These are phyloP conservation scores for Drosophila bocqueti DNA, from an alignment of 1,140 invertebrate genomes.

Conservation along the genomic window DNA sequence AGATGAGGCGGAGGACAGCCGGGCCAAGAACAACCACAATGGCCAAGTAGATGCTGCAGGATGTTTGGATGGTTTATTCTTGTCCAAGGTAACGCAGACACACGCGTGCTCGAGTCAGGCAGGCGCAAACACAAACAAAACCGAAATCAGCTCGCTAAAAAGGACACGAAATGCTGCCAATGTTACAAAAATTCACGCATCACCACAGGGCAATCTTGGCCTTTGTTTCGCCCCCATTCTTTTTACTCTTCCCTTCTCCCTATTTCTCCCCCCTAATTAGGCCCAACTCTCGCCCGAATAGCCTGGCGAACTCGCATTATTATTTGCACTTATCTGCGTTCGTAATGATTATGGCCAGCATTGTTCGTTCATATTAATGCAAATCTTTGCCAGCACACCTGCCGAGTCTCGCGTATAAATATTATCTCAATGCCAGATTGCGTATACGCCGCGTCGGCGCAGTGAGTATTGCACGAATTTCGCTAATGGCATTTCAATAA, in stretches of 20 bases:
- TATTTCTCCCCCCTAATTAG: slow-evolving; percentile 50
- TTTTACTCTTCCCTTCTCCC: not conserved
- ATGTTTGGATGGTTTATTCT: slow-evolving; percentile 53
- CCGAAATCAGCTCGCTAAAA: slow-evolving; percentile 38
- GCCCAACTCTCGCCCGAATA: slow-evolving; percentile 46
- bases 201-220: slow-evolving; percentile 40
- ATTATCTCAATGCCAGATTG: slow-evolving; percentile 60
- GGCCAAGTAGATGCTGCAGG: slow-evolving; percentile 41
- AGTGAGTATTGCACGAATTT: slow-evolving; percentile 25
- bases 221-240: slow-evolving; percentile 26
- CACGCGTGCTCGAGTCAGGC: slow-evolving; percentile 35
- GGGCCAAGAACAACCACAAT: slow-evolving; percentile 41
- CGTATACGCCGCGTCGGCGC: slow-evolving; percentile 66
- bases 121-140: slow-evolving; percentile 40
- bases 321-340: slow-evolving; percentile 37
- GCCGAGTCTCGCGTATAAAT: slow-evolving; percentile 19
- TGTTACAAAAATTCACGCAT: slow-evolving; percentile 50
- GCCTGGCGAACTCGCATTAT: slow-evolving; percentile 40
- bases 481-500: slow-evolving; percentile 80
- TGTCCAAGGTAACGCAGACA: slow-evolving; percentile 50
- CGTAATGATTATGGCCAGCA: slow-evolving; percentile 54
- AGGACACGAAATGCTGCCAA: slow-evolving; percentile 41
- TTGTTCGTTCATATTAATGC: slow-evolving; percentile 65
- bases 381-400: slow-evolving; percentile 49
- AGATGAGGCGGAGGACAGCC: slow-evolving; percentile 19